Conservation (phyloP, 2,113 vertebrate genomes). For the Syngnathus floridae region DNA sequence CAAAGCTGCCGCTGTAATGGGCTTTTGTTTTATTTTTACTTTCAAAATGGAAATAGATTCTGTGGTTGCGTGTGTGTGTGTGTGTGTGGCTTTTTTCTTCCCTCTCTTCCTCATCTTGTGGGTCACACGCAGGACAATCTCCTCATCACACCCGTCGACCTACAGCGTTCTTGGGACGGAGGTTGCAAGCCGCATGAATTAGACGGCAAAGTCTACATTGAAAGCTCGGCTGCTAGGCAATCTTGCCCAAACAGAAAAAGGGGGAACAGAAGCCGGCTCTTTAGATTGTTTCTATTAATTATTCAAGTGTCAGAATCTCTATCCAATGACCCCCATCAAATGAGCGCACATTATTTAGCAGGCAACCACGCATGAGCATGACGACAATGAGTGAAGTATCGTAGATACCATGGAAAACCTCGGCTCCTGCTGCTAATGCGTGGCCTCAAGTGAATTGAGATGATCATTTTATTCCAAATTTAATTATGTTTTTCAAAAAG, state of each 20-base stretch:
- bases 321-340: constrained; percentile 74
- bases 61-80: constrained; percentile 44
- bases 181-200: constrained; percentile 65
- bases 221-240: constrained; percentile 49
- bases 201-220: constrained; percentile 29
- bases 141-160: constrained; percentile 42
- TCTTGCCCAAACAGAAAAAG: constrained; percentile 52
- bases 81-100: constrained; percentile 51
- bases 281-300: constrained; percentile 74
- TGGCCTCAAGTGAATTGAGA: constrained; percentile 60
- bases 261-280: constrained; percentile 69
- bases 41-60: constrained; percentile 61
- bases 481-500: not conserved
- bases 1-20: constrained; percentile 59
- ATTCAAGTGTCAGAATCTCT: constrained; percentile 70
- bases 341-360: constrained; percentile 75
- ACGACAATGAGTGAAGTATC: constrained; percentile 50
- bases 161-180: constrained; percentile 36
- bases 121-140: constrained; percentile 55
- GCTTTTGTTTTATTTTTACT: constrained; percentile 67
- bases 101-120: constrained; percentile 51
- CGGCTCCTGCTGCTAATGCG: constrained; percentile 41
- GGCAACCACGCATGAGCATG: constrained; percentile 67
- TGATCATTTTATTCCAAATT: not conserved
- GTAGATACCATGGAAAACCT: constrained; percentile 46